phyloP scores from a whole-genome alignment of 1,140 invertebrate genomes.

The Listronotus oregonensis region DNA sequence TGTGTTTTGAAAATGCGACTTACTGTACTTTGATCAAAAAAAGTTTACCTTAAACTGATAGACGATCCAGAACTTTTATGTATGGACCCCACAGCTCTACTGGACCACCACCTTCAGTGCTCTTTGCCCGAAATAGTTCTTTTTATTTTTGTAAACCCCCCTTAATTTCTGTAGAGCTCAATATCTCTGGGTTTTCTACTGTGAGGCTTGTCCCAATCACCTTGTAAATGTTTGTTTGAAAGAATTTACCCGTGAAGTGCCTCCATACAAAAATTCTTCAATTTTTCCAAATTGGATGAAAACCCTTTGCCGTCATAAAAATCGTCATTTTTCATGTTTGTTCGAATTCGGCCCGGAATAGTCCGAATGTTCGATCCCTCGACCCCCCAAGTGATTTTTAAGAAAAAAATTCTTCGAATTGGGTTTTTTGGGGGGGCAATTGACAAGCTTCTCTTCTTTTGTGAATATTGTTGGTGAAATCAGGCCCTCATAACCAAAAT shows the following conservation, averaged over 20 bases:
- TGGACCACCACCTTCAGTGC: constrained; percentile 45
- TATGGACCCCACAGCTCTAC: constrained; percentile 33
- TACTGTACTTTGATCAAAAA: no score
- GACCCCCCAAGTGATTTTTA: no score
- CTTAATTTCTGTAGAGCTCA: not conserved
- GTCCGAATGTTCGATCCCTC: not conserved
- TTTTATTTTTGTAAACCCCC: not conserved
- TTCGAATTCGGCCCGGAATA: constrained; percentile 1
- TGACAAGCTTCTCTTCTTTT: not conserved
- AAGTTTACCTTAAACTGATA: constrained; percentile 5
- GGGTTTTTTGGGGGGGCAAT: no score
- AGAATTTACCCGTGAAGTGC: not conserved
- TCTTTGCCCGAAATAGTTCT: constrained; percentile 32
- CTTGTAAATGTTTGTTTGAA: not conserved
- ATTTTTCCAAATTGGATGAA: not conserved
- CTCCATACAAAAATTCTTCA: not conserved
- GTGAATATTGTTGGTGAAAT: not conserved
- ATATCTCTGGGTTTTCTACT: constrained; percentile 22
- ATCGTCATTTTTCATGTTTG: constrained; percentile 1
- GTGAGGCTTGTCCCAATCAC: constrained; percentile 18
- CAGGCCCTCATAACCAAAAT: constrained; percentile 5
- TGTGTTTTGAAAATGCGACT: no score
- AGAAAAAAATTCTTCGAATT: no score
- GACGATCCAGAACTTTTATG: constrained; percentile 20
- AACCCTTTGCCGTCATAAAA: constrained; percentile 1